Evolutionary conservation across 2,113 vertebrate species (phyloP).

Genomic region (Colinus virginianus): DNA sequence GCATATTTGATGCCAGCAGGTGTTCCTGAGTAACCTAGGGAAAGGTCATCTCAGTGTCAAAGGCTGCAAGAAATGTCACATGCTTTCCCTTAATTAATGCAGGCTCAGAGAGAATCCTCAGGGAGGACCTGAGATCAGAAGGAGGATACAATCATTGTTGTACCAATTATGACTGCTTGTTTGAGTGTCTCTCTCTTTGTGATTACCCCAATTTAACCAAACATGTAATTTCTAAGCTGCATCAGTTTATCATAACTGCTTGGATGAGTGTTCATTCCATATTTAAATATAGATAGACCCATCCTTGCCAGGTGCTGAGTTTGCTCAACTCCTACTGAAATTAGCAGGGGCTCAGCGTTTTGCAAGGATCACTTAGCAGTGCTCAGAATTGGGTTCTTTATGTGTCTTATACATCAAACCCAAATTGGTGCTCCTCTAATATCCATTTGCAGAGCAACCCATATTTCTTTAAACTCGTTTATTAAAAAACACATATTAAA

Average conservation of each 20-base stretch:
- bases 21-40: not conserved
- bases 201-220: conserved; percentile 55
- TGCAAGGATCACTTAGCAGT: conserved; percentile 41
- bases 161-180: conserved; percentile 42
- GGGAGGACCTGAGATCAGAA: conserved; percentile 40
- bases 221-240: conserved; percentile 56
- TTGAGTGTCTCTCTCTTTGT: conserved; percentile 24
- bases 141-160: conserved; percentile 29
- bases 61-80: conserved; percentile 49
- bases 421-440: conserved; percentile 39
- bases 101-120: conserved; percentile 13
- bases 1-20: conserved; percentile 2
- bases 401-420: conserved; percentile 44
- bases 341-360: conserved; percentile 65
- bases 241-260: conserved; percentile 51
- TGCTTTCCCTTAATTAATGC: conserved; percentile 52
- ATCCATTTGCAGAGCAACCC: conserved; percentile 39
- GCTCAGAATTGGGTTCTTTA: conserved; percentile 52
- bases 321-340: conserved; percentile 53
- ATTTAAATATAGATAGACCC: conserved; percentile 66
- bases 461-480: conserved; percentile 59
- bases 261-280: conserved; percentile 6
- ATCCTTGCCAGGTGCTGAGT: conserved; percentile 66
- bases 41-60: conserved; percentile 56
- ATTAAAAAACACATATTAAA: conserved; percentile 33